Base-by-base conservation (phyloP, 2,888 invertebrate species). In the Melikaiella ostensackeni region DNA sequence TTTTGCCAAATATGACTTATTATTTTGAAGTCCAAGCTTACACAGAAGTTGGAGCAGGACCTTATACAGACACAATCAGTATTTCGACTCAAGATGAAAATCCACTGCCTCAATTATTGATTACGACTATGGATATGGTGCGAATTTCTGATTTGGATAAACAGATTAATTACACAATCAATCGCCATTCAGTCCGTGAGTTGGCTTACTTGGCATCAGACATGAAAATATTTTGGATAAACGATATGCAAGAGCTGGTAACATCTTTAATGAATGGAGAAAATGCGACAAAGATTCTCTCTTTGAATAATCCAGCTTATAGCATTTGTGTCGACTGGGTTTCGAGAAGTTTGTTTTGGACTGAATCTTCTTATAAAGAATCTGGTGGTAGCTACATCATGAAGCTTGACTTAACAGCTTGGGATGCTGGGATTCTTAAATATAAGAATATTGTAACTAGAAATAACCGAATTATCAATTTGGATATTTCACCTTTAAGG, bases 321-420 rank as follows among this genome's bases (percentile, higher is more conserved):
- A 95, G 96, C 79, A 91, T 98, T 35, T 94, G 96, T 2, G 93
- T 97, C 0, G 98, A 98, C 91, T 98, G 98, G 98, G 94, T 98
- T 62, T 95, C 96, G 73, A 93, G 97, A 73, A 94, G 95, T 64
- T 92, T 98, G 8, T 98, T 97, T 89, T 97, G 97, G 95, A 93
- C 95, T 0, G 97, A 97, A 90, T 88, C 93, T 27, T 93, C 93
- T 83, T 91, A 93, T 38, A 89, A 85, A 13, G 89, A 86, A 78
- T 87, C 85, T 59, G 85, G 84, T 77, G 92, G 93, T 82, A 93
- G 93, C 78, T 93, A 93, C 0, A 92, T 96, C 35, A 94, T 95
- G 86, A 93, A 94, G 81, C 92, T 96, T 6, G 94, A 96, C 88
- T 90, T 97, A 30, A 95, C 86, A 21, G 87, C 88, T 57, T 91